Evolutionary conservation across 2,888 invertebrate species (phyloP), one percentile per base, ranked within the genome.

Genomic region (Euzetes globulus): DNA sequence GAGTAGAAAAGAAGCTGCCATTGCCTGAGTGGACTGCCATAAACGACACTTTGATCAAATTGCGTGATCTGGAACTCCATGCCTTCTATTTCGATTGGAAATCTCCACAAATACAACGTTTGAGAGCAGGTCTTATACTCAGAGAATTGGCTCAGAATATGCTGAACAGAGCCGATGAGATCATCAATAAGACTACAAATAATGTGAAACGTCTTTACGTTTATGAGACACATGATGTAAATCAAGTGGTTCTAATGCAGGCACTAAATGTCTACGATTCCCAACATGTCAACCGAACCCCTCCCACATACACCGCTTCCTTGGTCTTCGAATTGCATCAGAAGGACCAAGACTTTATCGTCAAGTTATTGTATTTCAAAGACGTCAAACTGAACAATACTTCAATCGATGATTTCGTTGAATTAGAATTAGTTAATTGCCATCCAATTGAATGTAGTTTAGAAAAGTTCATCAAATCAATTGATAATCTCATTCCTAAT

Each of bases 81-180:
- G 73, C 73, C 15, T 73, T 58, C 27, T 58, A 41, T 25, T 73
- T 70, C 19, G 73, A 73, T 71, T 73, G 73, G 73, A 41, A 71
- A 29, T 17, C n/a, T 2, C 68, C 29, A 1, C 25, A 50, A 13
- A 58, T 73, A 13, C 73, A 73, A 45, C 27, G 52, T 17, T 45
- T 55, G 22, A 65, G 73, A 22, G 68, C 68, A 9, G 73, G 73
- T 37, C 68, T 58, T n/a, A 11, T 73, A 2, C 45, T 73, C 19
- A 58, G 37, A 45, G 68, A 73, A 25, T 33, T 73, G 7, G 17
- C 37, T 1, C 19, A 68, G 11, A 71, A 68, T 41, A 73, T 73
- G 55, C 6, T 27, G 17, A 68, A 22, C 19, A 58, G 33, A 22
- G 50, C 29, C 9, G 17, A 60, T 47, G 9, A 73, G n/a, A 45